Base-by-base conservation (phyloP, 2,888 invertebrate species). In the Bedellia somnulentella region DNA sequence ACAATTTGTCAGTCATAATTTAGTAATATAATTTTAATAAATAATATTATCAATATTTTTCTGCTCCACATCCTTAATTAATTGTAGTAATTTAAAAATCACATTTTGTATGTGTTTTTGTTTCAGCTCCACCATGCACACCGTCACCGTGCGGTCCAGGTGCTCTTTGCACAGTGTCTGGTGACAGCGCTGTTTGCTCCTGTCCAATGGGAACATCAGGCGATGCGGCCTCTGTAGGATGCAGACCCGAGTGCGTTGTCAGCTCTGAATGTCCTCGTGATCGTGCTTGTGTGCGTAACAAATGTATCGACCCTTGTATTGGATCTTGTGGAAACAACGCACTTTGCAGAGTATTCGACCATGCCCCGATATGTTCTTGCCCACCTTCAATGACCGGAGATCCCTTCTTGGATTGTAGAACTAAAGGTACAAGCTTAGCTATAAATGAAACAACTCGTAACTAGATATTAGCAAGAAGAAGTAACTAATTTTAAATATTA, bases 261-360 rank as follows among this genome's bases (percentile, higher is more conserved):
- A 90, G 86, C 52, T 83, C 89, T 0, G 91, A 91, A 50, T 92
- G 92, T 51, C 63, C 86, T 5, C 80, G 85, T 29, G 82, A 89
- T 51, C 82, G 80, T 29, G 85, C 89, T 15, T 93, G 93, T 44
- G 79, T 86, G 2, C 86, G 86, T 44, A 64, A 90, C 85, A 71
- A 85, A 55, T 93, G 92, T 47, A 66, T 85, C 3, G 87, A 92
- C 49, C 90, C 91, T 6, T 93, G 92, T 45, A 79, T 83, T 2
- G 88, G 88, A 17, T 82, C 85, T n/a, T 92, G 92, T 42, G 91
- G 92, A 35, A 81, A 82, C 44, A 82, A 81, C 13, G 89, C 93
- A 2, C 56, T 81, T 36, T 93, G 93, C 47, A 84, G 75, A 31
- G 76, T 76, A 3, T 64, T 73, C 37, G 73, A 77, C 37, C 77